Evolutionary conservation across 2,888 invertebrate genomes (phyloP), one percentile per base, ranked within the genome.

Genomic region (Drosophila imparisetae): DNA sequence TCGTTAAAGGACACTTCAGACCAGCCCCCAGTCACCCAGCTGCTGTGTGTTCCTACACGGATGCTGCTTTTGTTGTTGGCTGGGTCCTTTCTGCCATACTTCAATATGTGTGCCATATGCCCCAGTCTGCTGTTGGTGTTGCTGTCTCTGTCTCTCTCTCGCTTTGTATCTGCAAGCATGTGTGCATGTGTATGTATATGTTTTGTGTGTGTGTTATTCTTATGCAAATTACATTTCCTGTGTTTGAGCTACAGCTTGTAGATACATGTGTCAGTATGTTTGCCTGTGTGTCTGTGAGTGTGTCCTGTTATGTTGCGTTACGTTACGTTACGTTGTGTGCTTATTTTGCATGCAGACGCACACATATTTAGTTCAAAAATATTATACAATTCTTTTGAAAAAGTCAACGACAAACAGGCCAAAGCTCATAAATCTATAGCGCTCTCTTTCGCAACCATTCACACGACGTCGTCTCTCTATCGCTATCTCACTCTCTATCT

Each of bases 231-330:
- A 89, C 87, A 86, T 86, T 86, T 86, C 89, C 87, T 86, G 81
- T 86, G 86, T 86, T 86, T 86, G 86, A 89, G 86, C 89, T 86
- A 88, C 86, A 86, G 89, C 86, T 81, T 89, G 89, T 86, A 89
- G 84, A 67, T 84, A 84, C 86, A 88, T 82, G 73, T 86, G 82
- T 86, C 80, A 72, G 71, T 60, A 50, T 66, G 52, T 53, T 58
- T 49, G 48, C 42, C 42, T 36, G 38, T 38, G 29, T 55, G 45
- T 72, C 45, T 45, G 52, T 4, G 52, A 21, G 30, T 29, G n/a
- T 21, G 53, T 66, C n/a, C n/a, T 60, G 60, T 30, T 63, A 49
- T 64, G 57, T 40, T 40, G 40, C 40, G 45, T 24, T 45, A 24
- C 24, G 24, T 24, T 45, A 24, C 24, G 21, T 42, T 48, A 50